Evolutionary conservation across 1,140 invertebrate genomes (phyloP).

Genomic region (Lordiphosa clarofinis): DNA sequence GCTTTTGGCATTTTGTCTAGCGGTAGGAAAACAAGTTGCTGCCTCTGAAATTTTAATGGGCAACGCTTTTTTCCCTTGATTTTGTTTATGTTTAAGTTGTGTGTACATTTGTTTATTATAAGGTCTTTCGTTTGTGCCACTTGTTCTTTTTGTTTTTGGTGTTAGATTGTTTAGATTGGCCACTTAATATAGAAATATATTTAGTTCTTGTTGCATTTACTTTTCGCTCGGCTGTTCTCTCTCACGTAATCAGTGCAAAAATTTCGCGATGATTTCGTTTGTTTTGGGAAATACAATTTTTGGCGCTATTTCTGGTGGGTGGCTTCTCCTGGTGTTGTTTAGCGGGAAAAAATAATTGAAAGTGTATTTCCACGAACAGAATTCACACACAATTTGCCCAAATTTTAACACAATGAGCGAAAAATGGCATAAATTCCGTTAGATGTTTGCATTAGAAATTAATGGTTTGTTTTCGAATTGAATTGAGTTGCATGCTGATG

Average conservation of each 20-base stretch:
- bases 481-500: constrained; percentile 46
- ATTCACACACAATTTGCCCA: constrained; percentile 42
- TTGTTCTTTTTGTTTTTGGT: constrained; percentile 49
- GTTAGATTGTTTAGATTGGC: constrained; percentile 38
- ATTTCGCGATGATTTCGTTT: constrained; percentile 58
- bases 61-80: constrained; percentile 22
- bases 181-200: constrained; percentile 49
- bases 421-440: constrained; percentile 23
- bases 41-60: constrained; percentile 64
- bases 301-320: constrained; percentile 24
- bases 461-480: constrained; percentile 55
- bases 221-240: constrained; percentile 24
- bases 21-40: constrained; percentile 66
- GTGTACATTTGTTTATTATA: constrained; percentile 65
- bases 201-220: constrained; percentile 36
- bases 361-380: constrained; percentile 52
- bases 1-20: constrained; percentile 63
- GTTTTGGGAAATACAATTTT: constrained; percentile 32
- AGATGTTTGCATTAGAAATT: constrained; percentile 24
- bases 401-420: constrained; percentile 36
- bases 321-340: constrained; percentile 15
- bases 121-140: constrained; percentile 59
- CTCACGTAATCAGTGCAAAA: constrained; percentile 59
- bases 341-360: constrained; percentile 54
- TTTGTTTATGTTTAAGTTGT: constrained; percentile 70